Base-by-base conservation (phyloP, 2,113 vertebrate species). In the Psilopsiagon aymara region DNA sequence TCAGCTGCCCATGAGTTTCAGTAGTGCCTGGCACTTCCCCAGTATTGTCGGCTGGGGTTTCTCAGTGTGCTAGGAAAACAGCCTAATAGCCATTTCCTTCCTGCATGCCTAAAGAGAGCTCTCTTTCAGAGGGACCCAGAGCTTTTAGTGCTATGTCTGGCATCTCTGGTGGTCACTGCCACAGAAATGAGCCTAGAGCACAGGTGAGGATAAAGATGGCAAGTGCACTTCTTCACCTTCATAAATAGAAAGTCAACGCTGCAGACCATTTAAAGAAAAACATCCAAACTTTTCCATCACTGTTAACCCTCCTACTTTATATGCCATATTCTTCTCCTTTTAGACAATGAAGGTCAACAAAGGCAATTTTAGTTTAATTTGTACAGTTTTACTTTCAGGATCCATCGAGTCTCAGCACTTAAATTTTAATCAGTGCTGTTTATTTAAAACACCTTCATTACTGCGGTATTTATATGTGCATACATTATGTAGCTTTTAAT, bases 381-480 rank as follows among this genome's bases (percentile, higher is more conserved):
- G 76, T 64, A 57, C 28, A 79, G 60, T 71, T 92, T 64, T 89
- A 75, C 52, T 91, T 76, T 82, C 73, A 69, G 57, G 62, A 82
- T 89, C 62, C n/a, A 76, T 2, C 76, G 77, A 88, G n/a, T 19
- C 62, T 71, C 60, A 82, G 44, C 59, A 73, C 74, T 86, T 76
- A 60, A 84, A 91, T 91, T 93, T 86, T 41, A 78, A 13, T 64
- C 12, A 29, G 21, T 37, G 19, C 6, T 96, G 73, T 84, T 94
- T 90, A 74, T 86, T 94, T 95, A 76, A 85, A 94, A 92, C 39
- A 84, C 74, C 67, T 85, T 90, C 62, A 94, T 87, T 95, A 94
- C n/a, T 41, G 29, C 19, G 27, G 47, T 69, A 44, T 92, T 95
- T 87, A 79, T 94, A 95, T 69, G 55, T 97, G 73, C 86, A 94